Evolutionary conservation across 2,113 vertebrate species (phyloP), one percentile per base, ranked within the genome.

Genomic region (Mystacornis crossleyi): DNA sequence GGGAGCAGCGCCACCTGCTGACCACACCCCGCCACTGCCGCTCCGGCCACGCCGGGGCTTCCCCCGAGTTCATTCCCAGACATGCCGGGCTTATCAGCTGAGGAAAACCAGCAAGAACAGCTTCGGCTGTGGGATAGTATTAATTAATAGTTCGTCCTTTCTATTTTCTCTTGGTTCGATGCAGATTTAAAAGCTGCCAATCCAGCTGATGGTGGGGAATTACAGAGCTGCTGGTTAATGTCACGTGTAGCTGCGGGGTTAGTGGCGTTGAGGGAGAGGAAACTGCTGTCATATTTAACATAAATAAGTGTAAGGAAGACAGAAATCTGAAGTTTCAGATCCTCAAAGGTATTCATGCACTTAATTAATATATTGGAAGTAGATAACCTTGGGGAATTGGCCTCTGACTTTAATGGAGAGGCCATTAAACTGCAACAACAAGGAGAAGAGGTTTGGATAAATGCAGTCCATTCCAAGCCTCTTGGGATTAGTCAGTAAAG

Each of bases 1-100:
- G 93, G n/a, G 43, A 53, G 79, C 91, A 65, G 78, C 81, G 47
- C 74, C 89, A 90, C 86, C 95, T 96, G 36, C 93, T 69, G 92
- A 36, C 79, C 82, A 11, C 53, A 62, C 1, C 3, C 3, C 19
- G 12, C 50, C 67, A 45, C 60, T 91, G 61, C 91, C 18, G 18
- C 25, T 3, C 45, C 50, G 29, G 9, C 42, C 65, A 4, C 53
- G 40, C n/a, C 33, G 26, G 10, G 31, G 8, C 50, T 38, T 15
- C 4, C 54, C 8, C 2, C 43, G 2, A 18, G 13, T 16, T 24
- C 71, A 42, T 57, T 31, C 51, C 38, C 25, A 23, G 43, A 11
- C 16, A 31, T 57, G 20, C 23, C 7, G 3, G 33, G 3, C 40
- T 89, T 25, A 45, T 18, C 61, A 36, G 29, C 53, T 8, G 18